phyloP scores from a whole-genome alignment of 1,140 invertebrate species.

The Heliconius congener region DNA sequence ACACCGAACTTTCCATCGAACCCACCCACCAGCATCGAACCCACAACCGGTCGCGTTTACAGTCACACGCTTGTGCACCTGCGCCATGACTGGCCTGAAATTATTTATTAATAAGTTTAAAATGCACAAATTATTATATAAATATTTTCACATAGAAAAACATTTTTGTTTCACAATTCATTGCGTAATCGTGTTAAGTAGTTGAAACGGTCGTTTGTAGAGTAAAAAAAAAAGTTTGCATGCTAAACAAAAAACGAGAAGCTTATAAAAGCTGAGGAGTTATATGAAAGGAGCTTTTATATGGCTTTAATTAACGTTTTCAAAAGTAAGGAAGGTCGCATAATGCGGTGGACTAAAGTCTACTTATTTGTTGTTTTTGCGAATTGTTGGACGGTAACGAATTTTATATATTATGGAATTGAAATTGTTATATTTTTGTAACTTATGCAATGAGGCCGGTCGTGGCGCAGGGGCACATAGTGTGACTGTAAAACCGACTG shows the following conservation, averaged over 20 bases:
- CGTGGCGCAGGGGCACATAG: too few relatives aligned
- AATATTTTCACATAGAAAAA: too few relatives aligned
- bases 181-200: conserved; percentile 11
- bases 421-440: too few relatives aligned
- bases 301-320: neutral
- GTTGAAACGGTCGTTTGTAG: neutral
- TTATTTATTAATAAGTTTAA: too few relatives aligned
- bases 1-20: too few relatives aligned
- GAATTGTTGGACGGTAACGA: neutral
- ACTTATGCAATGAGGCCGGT: too few relatives aligned
- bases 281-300: neutral
- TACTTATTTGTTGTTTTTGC: neutral
- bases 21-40: too few relatives aligned
- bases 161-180: neutral
- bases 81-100: too few relatives aligned
- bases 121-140: too few relatives aligned
- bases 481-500: too few relatives aligned
- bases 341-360: neutral
- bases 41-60: too few relatives aligned
- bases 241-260: neutral
- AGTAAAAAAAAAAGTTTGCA: neutral
- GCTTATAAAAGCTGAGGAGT: conserved; percentile 15
- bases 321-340: neutral
- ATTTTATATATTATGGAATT: neutral
- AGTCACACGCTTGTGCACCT: too few relatives aligned